Evolutionary conservation across 1,140 invertebrate genomes (phyloP).

Genomic region (Drosophila suzukii): DNA sequence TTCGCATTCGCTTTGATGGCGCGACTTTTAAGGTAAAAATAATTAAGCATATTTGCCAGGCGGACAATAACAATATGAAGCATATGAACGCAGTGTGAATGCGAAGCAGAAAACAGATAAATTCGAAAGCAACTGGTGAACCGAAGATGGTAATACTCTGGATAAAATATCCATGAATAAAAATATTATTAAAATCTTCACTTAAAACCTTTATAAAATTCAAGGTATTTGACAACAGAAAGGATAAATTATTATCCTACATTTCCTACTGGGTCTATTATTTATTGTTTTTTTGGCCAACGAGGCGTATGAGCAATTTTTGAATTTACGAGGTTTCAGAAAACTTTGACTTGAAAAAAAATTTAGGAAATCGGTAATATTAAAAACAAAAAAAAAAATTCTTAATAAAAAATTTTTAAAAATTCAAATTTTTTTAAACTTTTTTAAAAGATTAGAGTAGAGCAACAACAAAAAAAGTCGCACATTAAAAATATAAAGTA

Average conservation of each 20-base stretch:
- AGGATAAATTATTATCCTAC: constrained; percentile 1
- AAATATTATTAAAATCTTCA: background rate
- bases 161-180: background rate
- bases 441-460: constrained; percentile 35
- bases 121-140: constrained; percentile 6
- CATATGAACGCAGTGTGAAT: constrained; percentile 66
- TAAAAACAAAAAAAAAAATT: too few species aligned
- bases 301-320: background rate
- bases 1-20: constrained; percentile 76
- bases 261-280: background rate
- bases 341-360: background rate
- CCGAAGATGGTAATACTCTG: constrained; percentile 23
- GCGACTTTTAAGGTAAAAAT: constrained; percentile 83
- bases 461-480: constrained; percentile 40
- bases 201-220: background rate
- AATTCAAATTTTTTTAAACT: background rate
- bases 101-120: constrained; percentile 37
- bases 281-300: background rate
- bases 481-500: constrained; percentile 73
- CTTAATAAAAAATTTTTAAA: background rate
- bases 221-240: background rate
- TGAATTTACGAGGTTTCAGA: background rate
- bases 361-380: background rate
- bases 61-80: constrained; percentile 57
- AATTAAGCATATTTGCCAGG: constrained; percentile 79